A percentile compares a stretch with the other conserved stretches of the same genome.
phyloP scores from a whole-genome alignment of 2,888 invertebrate species.

The Polietes domitor region DNA sequence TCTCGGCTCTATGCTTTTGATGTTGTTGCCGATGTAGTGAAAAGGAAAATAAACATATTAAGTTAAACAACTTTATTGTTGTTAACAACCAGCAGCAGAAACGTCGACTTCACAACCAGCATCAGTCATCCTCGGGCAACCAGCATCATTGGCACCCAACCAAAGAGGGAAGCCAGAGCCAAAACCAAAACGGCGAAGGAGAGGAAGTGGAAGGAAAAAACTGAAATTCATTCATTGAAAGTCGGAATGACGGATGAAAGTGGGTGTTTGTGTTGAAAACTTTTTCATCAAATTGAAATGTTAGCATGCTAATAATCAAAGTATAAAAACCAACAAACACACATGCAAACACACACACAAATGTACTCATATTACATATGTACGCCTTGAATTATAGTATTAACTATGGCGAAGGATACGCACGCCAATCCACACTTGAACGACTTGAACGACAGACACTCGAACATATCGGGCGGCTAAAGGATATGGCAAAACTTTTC shows the following conservation, averaged over 20 bases:
- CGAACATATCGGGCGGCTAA: neutral
- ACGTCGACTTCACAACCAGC: too few relatives aligned
- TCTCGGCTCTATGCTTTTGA: constrained; percentile 16
- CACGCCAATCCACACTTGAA: constrained; percentile 12
- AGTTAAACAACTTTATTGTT: constrained; percentile 47
- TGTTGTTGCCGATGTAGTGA: neutral
- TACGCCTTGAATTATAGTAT: constrained; percentile 15
- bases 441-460: neutral
- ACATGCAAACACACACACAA: neutral
- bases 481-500: constrained; percentile 21
- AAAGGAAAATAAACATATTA: constrained; percentile 39
- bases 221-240: constrained; percentile 5
- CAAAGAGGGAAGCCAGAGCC: neutral
- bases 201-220: neutral
- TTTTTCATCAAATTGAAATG: constrained; percentile 63
- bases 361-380: constrained; percentile 1
- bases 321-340: constrained; percentile 13
- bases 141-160: constrained; percentile 1
- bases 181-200: neutral
- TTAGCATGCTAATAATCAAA: constrained; percentile 61
- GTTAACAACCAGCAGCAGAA: constrained; percentile 9
- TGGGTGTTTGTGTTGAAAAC: constrained; percentile 32
- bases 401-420: constrained; percentile 31
- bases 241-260: constrained; percentile 3
- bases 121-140: constrained; percentile 2